Evolutionary conservation across 2,797 vertebrate genomes (phyloP).

Genomic region (Carapus acus): DNA sequence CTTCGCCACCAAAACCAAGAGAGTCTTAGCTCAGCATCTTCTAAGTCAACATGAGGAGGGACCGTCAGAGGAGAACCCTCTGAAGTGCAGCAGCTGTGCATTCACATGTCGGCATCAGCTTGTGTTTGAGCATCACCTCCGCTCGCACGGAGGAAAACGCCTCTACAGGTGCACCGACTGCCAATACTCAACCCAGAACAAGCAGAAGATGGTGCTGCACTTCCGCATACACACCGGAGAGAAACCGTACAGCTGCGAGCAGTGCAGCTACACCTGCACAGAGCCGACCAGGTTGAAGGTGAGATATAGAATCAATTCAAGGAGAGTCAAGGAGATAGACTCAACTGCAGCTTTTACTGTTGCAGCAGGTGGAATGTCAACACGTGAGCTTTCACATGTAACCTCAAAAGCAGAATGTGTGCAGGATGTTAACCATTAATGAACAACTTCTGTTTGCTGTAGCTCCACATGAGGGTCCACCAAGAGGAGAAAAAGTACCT

Average conservation of each 20-base stretch:
- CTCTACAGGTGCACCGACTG: constrained; percentile 93
- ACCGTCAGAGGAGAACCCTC: constrained; percentile 59
- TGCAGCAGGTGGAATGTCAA: no score
- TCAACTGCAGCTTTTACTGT: no score
- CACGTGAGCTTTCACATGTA: no score
- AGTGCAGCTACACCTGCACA: constrained; percentile 85
- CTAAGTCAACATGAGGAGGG: constrained; percentile 78
- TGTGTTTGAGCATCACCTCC: constrained; percentile 90
- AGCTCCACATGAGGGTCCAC: constrained; percentile 98
- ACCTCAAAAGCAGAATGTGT: background rate
- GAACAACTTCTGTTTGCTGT: background rate
- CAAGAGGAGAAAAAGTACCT: constrained; percentile 94
- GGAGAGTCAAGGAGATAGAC: no score
- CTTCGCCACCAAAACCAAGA: constrained; percentile 81
- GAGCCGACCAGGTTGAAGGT: constrained; percentile 96
- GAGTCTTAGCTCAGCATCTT: constrained; percentile 82
- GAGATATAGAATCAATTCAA: no score
- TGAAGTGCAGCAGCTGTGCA: constrained; percentile 81
- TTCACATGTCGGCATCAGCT: constrained; percentile 84
- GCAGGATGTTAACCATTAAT: background rate
- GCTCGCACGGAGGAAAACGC: constrained; percentile 84
- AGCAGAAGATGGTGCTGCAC: constrained; percentile 98
- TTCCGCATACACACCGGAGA: constrained; percentile 94
- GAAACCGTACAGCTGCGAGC: constrained; percentile 91
- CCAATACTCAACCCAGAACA: constrained; percentile 85